A percentile compares a stretch with the other conserved stretches of the same genome.
These are phyloP conservation scores for Stichopus horrens DNA, from an alignment of 53 echinoderm and acorn worm species.

Conservation along the genomic window DNA sequence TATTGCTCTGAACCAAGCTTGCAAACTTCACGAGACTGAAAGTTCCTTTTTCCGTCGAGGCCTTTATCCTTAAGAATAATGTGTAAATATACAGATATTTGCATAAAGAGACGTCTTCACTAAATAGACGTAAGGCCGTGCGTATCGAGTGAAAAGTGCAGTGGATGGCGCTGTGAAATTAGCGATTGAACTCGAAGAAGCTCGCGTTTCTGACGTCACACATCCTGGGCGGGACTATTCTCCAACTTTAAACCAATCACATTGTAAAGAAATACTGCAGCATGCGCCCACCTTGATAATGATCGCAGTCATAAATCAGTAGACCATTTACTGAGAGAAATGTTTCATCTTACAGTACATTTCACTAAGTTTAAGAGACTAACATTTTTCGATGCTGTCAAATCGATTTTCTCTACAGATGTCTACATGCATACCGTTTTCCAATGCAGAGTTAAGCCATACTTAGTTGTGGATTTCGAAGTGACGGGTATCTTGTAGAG, in stretches of 20 bases:
- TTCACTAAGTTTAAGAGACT: too few species aligned
- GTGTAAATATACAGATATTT: not conserved
- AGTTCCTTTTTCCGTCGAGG: not conserved
- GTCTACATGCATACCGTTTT: too few species aligned
- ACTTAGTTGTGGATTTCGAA: too few species aligned
- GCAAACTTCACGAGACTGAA: not conserved
- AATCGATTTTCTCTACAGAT: too few species aligned
- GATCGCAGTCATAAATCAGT: not conserved
- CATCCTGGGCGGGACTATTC: not conserved
- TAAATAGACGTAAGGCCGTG: not conserved
- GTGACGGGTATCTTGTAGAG: too few species aligned
- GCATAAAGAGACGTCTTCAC: not conserved
- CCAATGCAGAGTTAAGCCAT: too few species aligned
- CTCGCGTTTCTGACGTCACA: not conserved
- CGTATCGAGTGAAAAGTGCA: not conserved
- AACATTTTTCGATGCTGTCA: too few species aligned
- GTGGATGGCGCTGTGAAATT: not conserved
- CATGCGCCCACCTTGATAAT: not conserved
- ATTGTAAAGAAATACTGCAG: not conserved
- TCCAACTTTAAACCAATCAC: constrained; percentile 30
- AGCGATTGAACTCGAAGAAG: not conserved
- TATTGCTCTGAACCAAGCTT: not conserved
- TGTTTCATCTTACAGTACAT: too few species aligned
- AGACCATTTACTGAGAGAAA: too few species aligned
- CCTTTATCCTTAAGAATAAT: not conserved